Conservation (phyloP, 2,797 vertebrate species). For the Helicolenus hilgendorfi region DNA sequence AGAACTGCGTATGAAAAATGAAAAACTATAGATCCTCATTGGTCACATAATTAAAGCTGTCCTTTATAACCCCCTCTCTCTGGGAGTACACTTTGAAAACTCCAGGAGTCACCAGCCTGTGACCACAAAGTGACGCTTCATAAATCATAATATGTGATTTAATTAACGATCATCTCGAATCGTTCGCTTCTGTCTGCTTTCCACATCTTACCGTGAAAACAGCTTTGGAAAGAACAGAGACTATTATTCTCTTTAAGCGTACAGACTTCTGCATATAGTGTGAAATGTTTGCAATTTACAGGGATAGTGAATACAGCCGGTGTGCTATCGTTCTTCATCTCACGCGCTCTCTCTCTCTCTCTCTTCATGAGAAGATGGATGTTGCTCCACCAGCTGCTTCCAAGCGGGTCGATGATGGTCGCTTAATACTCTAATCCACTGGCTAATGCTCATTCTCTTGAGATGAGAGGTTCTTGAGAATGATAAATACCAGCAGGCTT, state of each 20-base stretch:
- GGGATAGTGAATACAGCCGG: background rate
- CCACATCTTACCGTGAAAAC: background rate
- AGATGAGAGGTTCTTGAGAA: constrained; percentile 27
- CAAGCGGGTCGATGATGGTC: constrained; percentile 30
- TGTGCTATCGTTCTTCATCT: constrained; percentile 29
- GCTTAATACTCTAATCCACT: constrained; percentile 54
- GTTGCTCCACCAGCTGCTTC: constrained; percentile 22
- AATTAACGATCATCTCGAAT: constrained; percentile 27
- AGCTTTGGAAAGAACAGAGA: background rate
- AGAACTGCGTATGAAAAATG: constrained; percentile 23
- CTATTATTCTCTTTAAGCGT: background rate
- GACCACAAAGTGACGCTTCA: constrained; percentile 40
- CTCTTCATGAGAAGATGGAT: constrained; percentile 24
- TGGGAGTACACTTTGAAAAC: constrained; percentile 10
- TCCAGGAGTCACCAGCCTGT: constrained; percentile 18
- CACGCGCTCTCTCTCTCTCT: background rate
- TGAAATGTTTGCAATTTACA: constrained; percentile 25
- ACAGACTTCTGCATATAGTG: background rate
- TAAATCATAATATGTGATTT: constrained; percentile 50
- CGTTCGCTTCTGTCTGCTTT: background rate
- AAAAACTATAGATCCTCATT: constrained; percentile 10
- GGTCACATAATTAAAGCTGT: constrained; percentile 42
- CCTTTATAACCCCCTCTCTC: background rate
- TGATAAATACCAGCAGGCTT: constrained; percentile 11
- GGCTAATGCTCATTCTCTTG: constrained; percentile 34